Evolutionary conservation across 2,888 invertebrate genomes (phyloP).

Genomic region (Pseudeuparius sepicola): DNA sequence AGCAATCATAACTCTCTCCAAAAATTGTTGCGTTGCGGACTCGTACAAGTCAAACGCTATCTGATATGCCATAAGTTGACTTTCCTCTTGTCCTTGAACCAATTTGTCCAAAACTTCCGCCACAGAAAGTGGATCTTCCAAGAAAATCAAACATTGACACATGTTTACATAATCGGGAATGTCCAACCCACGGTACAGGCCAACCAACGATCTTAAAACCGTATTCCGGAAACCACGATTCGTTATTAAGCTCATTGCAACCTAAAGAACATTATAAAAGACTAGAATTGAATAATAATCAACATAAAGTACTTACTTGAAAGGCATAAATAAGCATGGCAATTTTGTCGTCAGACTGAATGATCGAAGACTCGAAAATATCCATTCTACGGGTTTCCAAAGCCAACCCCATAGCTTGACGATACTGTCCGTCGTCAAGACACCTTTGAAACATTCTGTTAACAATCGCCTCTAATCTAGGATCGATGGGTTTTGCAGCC

Average conservation of each 20-base stretch:
- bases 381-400: conserved; percentile 96
- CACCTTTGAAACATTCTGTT: conserved; percentile 96
- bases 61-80: conserved; percentile 92
- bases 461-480: conserved; percentile 83
- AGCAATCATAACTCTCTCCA: conserved; percentile 77
- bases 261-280: conserved; percentile 43
- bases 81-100: conserved; percentile 60
- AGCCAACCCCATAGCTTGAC: conserved; percentile 93
- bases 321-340: conserved; percentile 93
- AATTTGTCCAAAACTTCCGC: conserved; percentile 88
- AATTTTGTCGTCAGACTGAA: conserved; percentile 81
- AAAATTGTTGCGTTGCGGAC: conserved; percentile 95
- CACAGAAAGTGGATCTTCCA: conserved; percentile 88
- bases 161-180: conserved; percentile 97
- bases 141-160: conserved; percentile 94
- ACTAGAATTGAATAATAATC: neutral
- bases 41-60: conserved; percentile 99
- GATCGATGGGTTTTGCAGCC: conserved; percentile 61
- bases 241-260: conserved; percentile 92
- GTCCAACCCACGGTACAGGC: conserved; percentile 76
- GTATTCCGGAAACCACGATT: conserved; percentile 88
- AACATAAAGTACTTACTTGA: conserved; percentile 56
- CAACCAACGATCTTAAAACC: conserved; percentile 80
- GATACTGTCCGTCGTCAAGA: conserved; percentile 86
- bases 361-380: conserved; percentile 86